A percentile compares a stretch with the other conserved stretches of the same genome.
Evolutionary conservation across 2,797 vertebrate species (phyloP).

Genomic region (Merluccius polli): DNA sequence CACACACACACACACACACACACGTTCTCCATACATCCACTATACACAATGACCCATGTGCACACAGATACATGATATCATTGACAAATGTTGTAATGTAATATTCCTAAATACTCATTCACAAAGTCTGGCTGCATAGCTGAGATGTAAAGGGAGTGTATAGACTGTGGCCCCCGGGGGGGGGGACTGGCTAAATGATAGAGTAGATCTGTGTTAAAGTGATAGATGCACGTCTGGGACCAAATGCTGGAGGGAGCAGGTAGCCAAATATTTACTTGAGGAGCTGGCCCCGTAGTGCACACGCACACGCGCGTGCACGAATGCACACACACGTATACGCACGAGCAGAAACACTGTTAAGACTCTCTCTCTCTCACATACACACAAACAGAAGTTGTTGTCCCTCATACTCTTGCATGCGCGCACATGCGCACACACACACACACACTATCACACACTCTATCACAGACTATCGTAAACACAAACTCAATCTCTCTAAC

Average conservation of each 20-base stretch:
- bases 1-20: too few species aligned
- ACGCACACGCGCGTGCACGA: too few species aligned
- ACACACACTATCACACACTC: not conserved
- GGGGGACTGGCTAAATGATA: not conserved
- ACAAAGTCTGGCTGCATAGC: not conserved
- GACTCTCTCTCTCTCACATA: too few species aligned
- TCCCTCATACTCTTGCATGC: not conserved
- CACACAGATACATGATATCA: not conserved
- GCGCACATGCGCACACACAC: not conserved
- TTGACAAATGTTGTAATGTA: too few species aligned
- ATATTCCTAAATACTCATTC: too few species aligned
- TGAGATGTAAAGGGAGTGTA: not conserved
- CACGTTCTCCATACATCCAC: not conserved
- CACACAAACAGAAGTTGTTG: too few species aligned
- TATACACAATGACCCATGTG: not conserved
- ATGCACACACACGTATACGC: too few species aligned
- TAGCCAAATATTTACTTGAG: not conserved
- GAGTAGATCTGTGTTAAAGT: not conserved
- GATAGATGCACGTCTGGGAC: not conserved
- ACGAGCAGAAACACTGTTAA: too few species aligned
- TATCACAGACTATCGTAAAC: not conserved
- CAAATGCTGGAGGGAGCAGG: not conserved
- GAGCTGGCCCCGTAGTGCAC: not conserved
- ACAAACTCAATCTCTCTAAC: not conserved
- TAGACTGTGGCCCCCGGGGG: too few species aligned